These are phyloP conservation scores for Myrmecophaga tridactyla DNA, from an alignment of 2,113 vertebrate species.

Conservation along the genomic window DNA sequence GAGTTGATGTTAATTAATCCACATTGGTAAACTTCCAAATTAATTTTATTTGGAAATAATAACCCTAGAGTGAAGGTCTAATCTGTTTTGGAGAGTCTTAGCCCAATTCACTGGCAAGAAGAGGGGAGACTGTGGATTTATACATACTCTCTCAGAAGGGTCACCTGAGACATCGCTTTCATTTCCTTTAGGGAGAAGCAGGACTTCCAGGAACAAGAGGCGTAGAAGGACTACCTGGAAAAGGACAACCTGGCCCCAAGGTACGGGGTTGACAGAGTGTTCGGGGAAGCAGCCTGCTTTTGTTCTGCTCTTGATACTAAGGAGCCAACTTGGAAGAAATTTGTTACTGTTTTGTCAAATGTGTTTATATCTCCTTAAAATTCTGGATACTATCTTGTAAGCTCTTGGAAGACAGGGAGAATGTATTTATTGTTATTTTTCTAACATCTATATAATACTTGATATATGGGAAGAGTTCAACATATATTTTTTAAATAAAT, in stretches of 20 bases:
- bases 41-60: no score
- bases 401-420: constrained; percentile 1
- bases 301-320: neutral
- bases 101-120: neutral
- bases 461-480: neutral
- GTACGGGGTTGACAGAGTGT: constrained; percentile 47
- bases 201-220: constrained; percentile 81
- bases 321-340: neutral
- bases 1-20: constrained; percentile 49
- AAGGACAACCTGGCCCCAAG: constrained; percentile 76
- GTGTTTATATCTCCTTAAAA: neutral
- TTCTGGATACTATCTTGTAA: neutral
- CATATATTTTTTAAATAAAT: constrained; percentile 53
- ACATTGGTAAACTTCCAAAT: constrained; percentile 15
- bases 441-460: neutral
- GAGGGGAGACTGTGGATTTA: neutral
- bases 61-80: neutral
- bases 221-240: constrained; percentile 75
- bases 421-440: constrained; percentile 39
- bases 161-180: neutral
- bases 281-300: neutral
- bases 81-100: neutral
- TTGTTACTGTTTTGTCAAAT: constrained; percentile 7
- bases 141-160: neutral
- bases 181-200: constrained; percentile 84